Base-by-base conservation (phyloP, 2,113 vertebrate species). In the Sarotherodon lohbergeri region DNA sequence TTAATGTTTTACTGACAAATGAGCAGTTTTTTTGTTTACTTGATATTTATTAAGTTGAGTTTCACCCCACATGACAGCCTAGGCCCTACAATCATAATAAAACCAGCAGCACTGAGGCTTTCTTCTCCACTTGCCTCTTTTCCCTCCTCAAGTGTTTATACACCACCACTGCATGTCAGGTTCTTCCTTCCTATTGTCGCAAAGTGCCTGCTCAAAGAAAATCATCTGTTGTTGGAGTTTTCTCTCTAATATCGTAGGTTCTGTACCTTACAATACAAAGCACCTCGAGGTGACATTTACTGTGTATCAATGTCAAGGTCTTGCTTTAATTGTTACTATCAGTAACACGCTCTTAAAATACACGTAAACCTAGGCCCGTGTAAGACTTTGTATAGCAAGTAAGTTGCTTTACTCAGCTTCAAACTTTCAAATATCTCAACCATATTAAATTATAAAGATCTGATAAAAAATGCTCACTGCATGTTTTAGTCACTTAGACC, bases 401-500 rank as follows among this genome's bases (percentile, higher is more conserved):
- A 91, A 89, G 80, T 87, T 91, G 89, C 86, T 89, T 90, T 43
- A 34, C 83, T 90, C 43, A 81, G 85, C 90, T 89, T 90, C 73
- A 82, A 91, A 93, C 91, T 92, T 95, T 95, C 59, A 91, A 90
- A 93, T 85, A 93, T 93, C 90, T 90, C 84, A 84, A 93, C 93
- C 92, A 92, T 95, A 96, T 96, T 95, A 95, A 96, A 96, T 95
- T 93, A 91, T 89, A 94, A 95, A 95, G 93, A 93, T 94, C 92
- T 92, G 89, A 95, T 95, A 88, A 93, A 95, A 95, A 96, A 96
- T 94, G 94, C 93, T 93, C 91, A 91, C 93, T 87, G 92, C 88
- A 32, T 95, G 94, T 95, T 96, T 96, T 94, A 96, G 96, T 95
- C 95, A 97, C 96, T 97, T 97, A 96, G 93, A 93, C 88, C 94